Evolutionary conservation across 2,797 vertebrate genomes (phyloP).

Genomic region (Octomys mimax): DNA sequence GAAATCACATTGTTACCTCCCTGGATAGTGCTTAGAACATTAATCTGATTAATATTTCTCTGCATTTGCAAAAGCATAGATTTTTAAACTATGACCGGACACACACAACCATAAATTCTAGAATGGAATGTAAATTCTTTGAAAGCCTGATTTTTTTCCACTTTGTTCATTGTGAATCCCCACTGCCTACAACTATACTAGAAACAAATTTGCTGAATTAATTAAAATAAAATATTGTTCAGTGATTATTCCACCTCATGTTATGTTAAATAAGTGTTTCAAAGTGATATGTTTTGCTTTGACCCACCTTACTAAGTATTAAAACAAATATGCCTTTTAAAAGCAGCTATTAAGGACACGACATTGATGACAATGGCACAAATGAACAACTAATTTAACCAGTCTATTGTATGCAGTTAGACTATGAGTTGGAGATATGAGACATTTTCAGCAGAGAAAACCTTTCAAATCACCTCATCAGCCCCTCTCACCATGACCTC

Average conservation of each 20-base stretch:
- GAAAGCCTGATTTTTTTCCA: not conserved
- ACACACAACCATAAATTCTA: not conserved
- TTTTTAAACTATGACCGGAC: not conserved
- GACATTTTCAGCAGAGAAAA: not conserved
- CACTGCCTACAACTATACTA: not conserved
- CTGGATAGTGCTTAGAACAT: not conserved
- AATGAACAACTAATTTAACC: not conserved
- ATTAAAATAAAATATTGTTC: not conserved
- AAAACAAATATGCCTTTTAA: conserved; percentile 9
- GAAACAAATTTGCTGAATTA: not conserved
- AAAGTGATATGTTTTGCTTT: not conserved
- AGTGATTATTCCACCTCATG: not conserved
- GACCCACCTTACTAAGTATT: not conserved
- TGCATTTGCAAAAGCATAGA: not conserved
- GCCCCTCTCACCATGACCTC: not conserved
- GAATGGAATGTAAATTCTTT: not conserved
- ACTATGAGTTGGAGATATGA: not conserved
- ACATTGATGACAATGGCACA: not conserved
- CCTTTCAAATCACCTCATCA: not conserved
- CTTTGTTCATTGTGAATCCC: not conserved
- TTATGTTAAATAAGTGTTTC: not conserved
- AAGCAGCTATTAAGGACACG: not conserved
- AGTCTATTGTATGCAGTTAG: not conserved
- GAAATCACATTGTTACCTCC: not conserved
- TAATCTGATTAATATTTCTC: not conserved